Conservation (phyloP, 2,113 vertebrate species). For the Hemichromis elongatus region DNA sequence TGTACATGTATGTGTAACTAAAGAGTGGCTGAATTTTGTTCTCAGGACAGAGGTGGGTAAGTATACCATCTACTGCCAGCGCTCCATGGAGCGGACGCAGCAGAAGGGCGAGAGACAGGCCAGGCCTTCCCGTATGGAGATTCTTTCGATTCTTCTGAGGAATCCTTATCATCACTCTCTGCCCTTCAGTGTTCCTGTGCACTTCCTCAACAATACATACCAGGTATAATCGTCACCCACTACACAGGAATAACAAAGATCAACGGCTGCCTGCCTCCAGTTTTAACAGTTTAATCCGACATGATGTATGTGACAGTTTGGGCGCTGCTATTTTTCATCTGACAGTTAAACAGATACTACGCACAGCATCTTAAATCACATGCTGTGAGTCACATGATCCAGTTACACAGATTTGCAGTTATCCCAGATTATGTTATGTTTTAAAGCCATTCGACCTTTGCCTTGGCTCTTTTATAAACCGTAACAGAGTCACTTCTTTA, state of each 20-base stretch:
- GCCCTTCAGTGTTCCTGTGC: conserved; percentile 95
- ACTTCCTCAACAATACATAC: conserved; percentile 96
- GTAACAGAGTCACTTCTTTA: background rate
- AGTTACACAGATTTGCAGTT: background rate
- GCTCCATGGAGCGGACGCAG: conserved; percentile 90
- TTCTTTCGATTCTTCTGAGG: conserved; percentile 92
- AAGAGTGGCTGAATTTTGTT: background rate
- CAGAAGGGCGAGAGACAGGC: conserved; percentile 90
- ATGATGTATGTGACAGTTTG: background rate
- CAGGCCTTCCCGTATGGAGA: conserved; percentile 94
- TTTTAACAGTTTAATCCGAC: background rate
- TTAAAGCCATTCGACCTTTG: background rate
- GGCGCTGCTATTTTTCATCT: background rate
- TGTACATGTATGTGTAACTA: background rate
- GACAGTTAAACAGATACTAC: background rate
- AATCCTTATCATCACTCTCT: conserved; percentile 96
- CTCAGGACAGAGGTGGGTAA: conserved; percentile 94
- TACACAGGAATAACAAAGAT: background rate
- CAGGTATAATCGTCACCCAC: conserved; percentile 73
- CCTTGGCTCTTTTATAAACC: background rate
- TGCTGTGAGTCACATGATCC: background rate
- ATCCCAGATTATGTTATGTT: rapidly evolving
- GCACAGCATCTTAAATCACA: background rate
- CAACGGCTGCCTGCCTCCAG: background rate
- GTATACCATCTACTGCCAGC: conserved; percentile 94